phyloP scores from a whole-genome alignment of 2,113 vertebrate genomes.

The Ptilonorhynchus violaceus region DNA sequence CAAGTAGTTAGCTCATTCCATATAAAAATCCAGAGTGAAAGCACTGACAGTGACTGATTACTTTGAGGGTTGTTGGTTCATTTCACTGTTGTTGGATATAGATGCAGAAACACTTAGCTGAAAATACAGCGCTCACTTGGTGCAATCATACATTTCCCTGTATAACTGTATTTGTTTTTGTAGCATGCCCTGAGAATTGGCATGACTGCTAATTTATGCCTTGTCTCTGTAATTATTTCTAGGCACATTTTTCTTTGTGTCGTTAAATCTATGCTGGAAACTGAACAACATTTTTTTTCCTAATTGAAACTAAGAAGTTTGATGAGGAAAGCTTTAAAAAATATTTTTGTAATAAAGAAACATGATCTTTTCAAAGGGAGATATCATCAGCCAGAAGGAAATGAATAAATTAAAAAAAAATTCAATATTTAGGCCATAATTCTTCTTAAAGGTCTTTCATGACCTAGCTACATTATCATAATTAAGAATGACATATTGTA shows the following conservation, averaged over 20 bases:
- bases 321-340: not conserved
- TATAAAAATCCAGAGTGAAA: not conserved
- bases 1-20: not conserved
- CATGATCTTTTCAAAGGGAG: not conserved
- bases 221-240: conserved; percentile 3
- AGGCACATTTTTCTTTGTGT: conserved; percentile 10
- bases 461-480: not conserved
- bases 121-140: not conserved
- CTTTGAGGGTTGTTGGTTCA: not conserved
- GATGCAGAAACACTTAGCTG: not conserved
- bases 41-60: not conserved
- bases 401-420: not conserved
- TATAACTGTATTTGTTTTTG: not conserved
- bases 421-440: not conserved
- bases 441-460: not conserved
- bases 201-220: conserved; percentile 1
- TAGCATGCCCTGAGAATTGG: not conserved
- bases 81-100: not conserved
- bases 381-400: not conserved
- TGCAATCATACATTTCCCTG: not conserved
- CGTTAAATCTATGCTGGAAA: conserved; percentile 26
- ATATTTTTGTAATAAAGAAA: not conserved
- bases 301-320: not conserved
- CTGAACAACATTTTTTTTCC: not conserved
- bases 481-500: not conserved